Base-by-base conservation (phyloP, 2,888 invertebrate species). In the Megaustenia siamemsis region DNA sequence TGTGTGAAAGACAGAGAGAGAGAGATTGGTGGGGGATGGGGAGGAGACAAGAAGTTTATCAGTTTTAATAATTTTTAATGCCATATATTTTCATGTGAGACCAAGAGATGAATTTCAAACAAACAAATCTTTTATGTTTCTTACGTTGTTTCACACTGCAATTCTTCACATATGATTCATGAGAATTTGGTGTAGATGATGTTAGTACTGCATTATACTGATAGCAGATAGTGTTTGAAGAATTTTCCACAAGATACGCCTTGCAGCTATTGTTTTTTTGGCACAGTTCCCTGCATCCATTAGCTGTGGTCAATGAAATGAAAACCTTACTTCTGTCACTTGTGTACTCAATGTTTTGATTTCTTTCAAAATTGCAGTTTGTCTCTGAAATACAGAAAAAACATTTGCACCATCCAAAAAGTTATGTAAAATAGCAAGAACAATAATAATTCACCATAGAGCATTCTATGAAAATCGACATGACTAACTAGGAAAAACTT, bases 121-220 rank as follows among this genome's bases (percentile, higher is more conserved):
- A n/a, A n/a, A n/a, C 12, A 45, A 45, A 45, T 12, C 45, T 45
- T 10, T 6, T 45, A 45, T 45, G 45, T n/a, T 28, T 35, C 80
- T 80, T 80, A 80, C 80, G 35, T 49, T 66, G 68, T 28, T 63
- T 68, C n/a, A 43, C 24, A 6, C 49, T 28, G 49, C 80, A 80
- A 66, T 49, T 68, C 24, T 80, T 80, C 28, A 45, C 68, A 35
- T 68, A 80, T 4, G 80, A 76, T 56, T 76, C 38, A 35, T 76
- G 56, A 18, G 5, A n/a, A 15, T 56, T 56, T 15, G 53, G 40
- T 4, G 8, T 56, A 56, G 76, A 21, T 40, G 21, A 60, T 12
- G 45, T 56, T 18, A 63, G 10, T 5, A 63, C 8, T 32, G 21
- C 53, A 12, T 40, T 60, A 43, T 75, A 56, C 28, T 73, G 21